phyloP scores from a whole-genome alignment of 1,140 invertebrate species.

The Tribolium castaneum region DNA sequence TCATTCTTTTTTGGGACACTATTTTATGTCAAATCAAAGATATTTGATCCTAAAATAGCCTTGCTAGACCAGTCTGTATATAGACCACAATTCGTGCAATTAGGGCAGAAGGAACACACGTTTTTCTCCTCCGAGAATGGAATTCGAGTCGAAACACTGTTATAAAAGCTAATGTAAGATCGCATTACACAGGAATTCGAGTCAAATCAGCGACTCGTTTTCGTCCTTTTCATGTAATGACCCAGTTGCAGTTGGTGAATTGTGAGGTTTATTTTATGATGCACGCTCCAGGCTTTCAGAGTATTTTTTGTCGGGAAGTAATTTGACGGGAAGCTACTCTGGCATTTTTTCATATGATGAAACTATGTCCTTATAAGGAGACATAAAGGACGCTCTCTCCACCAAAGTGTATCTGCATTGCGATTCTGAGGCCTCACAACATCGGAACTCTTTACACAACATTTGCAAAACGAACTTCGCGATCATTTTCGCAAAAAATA shows the following conservation, averaged over 20 bases:
- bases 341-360: constrained; percentile 35
- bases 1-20: no score
- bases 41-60: no score
- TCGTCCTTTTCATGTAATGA: not conserved
- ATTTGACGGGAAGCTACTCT: constrained; percentile 28
- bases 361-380: constrained; percentile 31
- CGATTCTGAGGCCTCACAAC: not conserved
- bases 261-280: constrained; percentile 18
- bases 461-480: no score
- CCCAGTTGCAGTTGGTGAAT: constrained; percentile 8
- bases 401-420: constrained; percentile 23
- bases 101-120: no score
- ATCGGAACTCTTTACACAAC: no score
- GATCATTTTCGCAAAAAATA: no score
- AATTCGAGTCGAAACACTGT: not conserved
- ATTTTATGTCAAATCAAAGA: no score
- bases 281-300: constrained; percentile 5
- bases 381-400: constrained; percentile 15
- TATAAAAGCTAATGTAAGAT: constrained; percentile 16
- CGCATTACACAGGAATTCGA: not conserved
- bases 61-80: no score
- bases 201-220: not conserved
- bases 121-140: not conserved
- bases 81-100: no score
- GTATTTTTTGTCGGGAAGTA: constrained; percentile 15